These are phyloP conservation scores for Malurus melanocephalus DNA, from an alignment of 2,113 vertebrate species.

Conservation along the genomic window DNA sequence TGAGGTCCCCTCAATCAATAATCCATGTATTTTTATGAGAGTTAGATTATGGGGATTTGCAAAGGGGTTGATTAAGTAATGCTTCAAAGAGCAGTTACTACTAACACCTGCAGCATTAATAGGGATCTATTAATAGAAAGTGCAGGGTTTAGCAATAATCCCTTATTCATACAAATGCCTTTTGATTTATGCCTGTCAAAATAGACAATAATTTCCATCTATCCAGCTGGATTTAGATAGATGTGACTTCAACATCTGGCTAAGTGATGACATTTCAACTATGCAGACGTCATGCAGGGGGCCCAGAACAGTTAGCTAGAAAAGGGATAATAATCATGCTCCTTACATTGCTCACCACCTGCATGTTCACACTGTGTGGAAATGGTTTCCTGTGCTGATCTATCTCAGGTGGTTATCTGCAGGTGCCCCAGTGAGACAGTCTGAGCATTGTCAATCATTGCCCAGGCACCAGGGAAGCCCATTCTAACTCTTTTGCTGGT, in stretches of 20 bases:
- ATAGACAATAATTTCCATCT: slow-evolving; percentile 37
- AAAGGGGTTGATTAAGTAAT: slow-evolving; percentile 66
- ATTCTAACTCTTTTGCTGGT: not conserved
- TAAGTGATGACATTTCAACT: slow-evolving; percentile 61
- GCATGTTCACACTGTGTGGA: slow-evolving; percentile 30
- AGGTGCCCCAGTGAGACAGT: slow-evolving; percentile 33
- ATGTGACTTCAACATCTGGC: slow-evolving; percentile 67
- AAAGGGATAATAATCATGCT: slow-evolving; percentile 44
- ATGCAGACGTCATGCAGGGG: slow-evolving; percentile 36
- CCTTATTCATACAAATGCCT: slow-evolving; percentile 57
- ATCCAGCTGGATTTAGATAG: slow-evolving; percentile 38
- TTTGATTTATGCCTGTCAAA: slow-evolving; percentile 59
- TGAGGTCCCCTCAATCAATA: slow-evolving; percentile 76
- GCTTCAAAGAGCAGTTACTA: slow-evolving; percentile 71
- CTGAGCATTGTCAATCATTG: slow-evolving; percentile 41
- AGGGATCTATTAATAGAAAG: slow-evolving; percentile 70
- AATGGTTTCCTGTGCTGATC: slow-evolving; percentile 59
- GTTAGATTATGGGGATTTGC: slow-evolving; percentile 76
- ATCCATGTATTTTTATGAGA: slow-evolving; percentile 77
- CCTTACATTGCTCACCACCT: slow-evolving; percentile 47
- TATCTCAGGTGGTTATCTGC: slow-evolving; percentile 56
- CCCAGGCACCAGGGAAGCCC: not conserved
- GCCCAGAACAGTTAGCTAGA: slow-evolving; percentile 23
- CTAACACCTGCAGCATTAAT: slow-evolving; percentile 76
- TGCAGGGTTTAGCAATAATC: slow-evolving; percentile 58